Evolutionary conservation across 30 jellyfish, hydroid and myxozoan species (phyloP).

Genomic region (Cassiopea xamachana): DNA sequence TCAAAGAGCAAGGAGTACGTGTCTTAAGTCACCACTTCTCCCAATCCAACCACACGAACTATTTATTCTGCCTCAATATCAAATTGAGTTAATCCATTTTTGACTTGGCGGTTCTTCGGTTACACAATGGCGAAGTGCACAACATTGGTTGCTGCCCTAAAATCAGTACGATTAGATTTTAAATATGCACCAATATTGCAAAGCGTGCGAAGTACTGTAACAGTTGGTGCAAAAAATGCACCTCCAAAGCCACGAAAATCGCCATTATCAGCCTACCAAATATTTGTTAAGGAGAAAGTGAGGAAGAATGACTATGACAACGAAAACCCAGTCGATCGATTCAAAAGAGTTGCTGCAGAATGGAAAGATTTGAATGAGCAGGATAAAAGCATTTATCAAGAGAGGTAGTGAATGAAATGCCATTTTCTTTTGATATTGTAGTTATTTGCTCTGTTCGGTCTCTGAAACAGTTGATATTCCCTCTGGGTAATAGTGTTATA

Average conservation of each 20-base stretch:
- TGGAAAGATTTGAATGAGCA: conserved; percentile 51
- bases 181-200: background rate
- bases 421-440: background rate
- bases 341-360: conserved; percentile 52
- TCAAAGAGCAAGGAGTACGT: no score
- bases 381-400: conserved; percentile 42
- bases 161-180: background rate
- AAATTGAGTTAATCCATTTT: background rate
- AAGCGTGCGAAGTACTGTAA: background rate
- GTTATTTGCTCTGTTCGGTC: no score
- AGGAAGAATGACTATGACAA: background rate
- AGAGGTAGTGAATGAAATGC: conserved; percentile 14
- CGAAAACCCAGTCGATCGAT: conserved; percentile 16
- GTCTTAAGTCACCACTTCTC: no score
- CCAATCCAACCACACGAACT: background rate
- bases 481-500: no score
- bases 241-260: conserved; percentile 68
- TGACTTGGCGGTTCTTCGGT: background rate
- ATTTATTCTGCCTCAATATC: background rate
- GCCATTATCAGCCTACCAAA: conserved; percentile 56
- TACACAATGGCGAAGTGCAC: background rate
- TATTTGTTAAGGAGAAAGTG: conserved; percentile 46
- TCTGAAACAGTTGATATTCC: no score
- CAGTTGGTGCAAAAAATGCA: conserved; percentile 16
- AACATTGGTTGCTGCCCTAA: background rate